Evolutionary conservation across 1,140 invertebrate genomes (phyloP).

Genomic region (Bilobella aurantiaca): DNA sequence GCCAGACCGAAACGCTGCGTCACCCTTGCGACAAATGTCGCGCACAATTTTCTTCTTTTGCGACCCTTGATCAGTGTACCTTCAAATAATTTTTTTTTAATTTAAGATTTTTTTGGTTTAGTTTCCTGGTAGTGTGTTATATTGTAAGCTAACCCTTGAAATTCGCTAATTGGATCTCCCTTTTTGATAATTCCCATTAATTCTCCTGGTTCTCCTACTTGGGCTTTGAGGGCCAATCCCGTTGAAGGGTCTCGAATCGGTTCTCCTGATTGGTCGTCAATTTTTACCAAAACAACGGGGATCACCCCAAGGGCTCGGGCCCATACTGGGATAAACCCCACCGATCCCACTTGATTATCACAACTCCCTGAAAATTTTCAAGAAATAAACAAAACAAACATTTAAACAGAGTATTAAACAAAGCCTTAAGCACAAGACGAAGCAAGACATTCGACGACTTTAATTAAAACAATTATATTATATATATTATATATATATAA

Average conservation of each 20-base stretch:
- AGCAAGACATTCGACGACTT: too few relatives aligned
- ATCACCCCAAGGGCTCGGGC: constrained; percentile 56
- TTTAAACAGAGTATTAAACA: too few relatives aligned
- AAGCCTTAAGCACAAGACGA: too few relatives aligned
- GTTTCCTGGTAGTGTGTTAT: constrained; percentile 27
- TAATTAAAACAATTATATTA: too few relatives aligned
- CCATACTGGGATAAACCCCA: constrained; percentile 86
- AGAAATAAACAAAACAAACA: too few relatives aligned
- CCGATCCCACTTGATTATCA: constrained; percentile 79
- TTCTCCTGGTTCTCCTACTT: constrained; percentile 63
- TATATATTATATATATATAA: too few relatives aligned
- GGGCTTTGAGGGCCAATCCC: constrained; percentile 71
- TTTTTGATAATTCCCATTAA: constrained; percentile 90
- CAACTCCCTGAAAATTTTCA: too few relatives aligned
- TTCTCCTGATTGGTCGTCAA: constrained; percentile 70
- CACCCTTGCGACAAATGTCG: constrained; percentile 81
- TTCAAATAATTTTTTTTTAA: constrained; percentile 86
- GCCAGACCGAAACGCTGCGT: constrained; percentile 83
- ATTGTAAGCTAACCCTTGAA: constrained; percentile 61
- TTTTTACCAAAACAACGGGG: constrained; percentile 79
- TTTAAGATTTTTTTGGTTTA: constrained; percentile 51
- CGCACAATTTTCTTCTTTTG: constrained; percentile 73
- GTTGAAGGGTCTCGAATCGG: constrained; percentile 55
- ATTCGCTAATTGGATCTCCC: constrained; percentile 64
- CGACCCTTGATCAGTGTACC: constrained; percentile 85